These are phyloP conservation scores for Paguma larvata DNA, from an alignment of 2,797 vertebrate genomes.

Conservation along the genomic window DNA sequence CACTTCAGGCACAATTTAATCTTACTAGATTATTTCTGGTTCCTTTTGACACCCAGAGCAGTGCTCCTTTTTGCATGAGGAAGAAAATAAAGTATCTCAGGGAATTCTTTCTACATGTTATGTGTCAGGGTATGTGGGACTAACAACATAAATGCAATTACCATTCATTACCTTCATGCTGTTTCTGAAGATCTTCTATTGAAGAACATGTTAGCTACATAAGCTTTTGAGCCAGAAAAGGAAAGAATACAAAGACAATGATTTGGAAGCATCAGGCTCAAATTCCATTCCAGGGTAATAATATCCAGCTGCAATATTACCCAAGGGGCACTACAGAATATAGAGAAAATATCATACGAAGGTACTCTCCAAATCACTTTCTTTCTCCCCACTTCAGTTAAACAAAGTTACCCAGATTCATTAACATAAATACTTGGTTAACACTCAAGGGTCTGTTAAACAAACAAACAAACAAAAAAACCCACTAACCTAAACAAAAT, in stretches of 20 bases:
- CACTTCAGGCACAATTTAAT: slow-evolving; percentile 30
- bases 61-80: slow-evolving; percentile 24
- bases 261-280: slow-evolving; percentile 49
- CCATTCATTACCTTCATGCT: background rate
- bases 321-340: background rate
- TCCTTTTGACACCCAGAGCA: slow-evolving; percentile 33
- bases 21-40: background rate
- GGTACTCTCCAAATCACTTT: background rate
- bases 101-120: background rate
- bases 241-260: slow-evolving; percentile 27
- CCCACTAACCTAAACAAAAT: no score
- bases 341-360: slow-evolving; percentile 9
- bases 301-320: background rate
- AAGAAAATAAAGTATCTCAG: background rate
- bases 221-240: slow-evolving; percentile 8
- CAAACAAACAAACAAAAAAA: background rate
- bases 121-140: background rate
- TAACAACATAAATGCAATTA: slow-evolving; percentile 6
- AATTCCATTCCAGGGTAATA: slow-evolving; percentile 10
- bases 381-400: background rate
- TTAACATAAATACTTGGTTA: slow-evolving; percentile 16
- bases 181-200: slow-evolving; percentile 43
- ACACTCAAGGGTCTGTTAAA: background rate
- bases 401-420: background rate
- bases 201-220: background rate